Conservation (phyloP, 2,113 vertebrate species). For the Brachypteracias leptosomus region DNA sequence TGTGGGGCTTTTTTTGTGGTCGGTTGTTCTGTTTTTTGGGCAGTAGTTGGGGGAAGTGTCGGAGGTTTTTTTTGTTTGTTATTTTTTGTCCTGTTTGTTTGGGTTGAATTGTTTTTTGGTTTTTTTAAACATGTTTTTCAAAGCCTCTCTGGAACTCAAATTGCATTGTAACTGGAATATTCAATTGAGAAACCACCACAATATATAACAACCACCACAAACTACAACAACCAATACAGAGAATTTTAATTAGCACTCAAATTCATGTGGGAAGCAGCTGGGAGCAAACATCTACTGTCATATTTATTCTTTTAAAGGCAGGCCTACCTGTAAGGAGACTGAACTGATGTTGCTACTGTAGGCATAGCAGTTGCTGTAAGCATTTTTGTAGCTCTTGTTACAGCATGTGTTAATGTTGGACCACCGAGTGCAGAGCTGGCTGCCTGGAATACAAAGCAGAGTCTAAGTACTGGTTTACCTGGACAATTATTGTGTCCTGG, state of each 20-base stretch:
- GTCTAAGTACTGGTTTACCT: neutral
- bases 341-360: constrained; percentile 95
- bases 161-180: neutral
- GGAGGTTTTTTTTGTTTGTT: neutral
- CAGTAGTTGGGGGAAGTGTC: neutral
- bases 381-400: constrained; percentile 99
- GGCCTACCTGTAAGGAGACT: constrained; percentile 94
- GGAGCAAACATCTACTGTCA: neutral
- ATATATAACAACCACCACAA: neutral
- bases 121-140: neutral
- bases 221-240: too few species aligned
- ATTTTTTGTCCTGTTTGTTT: too few species aligned
- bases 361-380: constrained; percentile 98
- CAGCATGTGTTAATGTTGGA: constrained; percentile 94
- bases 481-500: neutral
- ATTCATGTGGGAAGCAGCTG: neutral
- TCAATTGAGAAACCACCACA: neutral
- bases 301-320: neutral
- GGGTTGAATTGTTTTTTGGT: neutral
- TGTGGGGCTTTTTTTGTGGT: neutral
- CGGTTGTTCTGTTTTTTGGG: neutral
- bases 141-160: neutral
- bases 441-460: constrained; percentile 76
- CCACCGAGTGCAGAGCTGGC: constrained; percentile 96
- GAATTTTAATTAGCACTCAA: neutral